phyloP scores from a whole-genome alignment of 2,113 vertebrate species.

The Callopanchax toddi region DNA sequence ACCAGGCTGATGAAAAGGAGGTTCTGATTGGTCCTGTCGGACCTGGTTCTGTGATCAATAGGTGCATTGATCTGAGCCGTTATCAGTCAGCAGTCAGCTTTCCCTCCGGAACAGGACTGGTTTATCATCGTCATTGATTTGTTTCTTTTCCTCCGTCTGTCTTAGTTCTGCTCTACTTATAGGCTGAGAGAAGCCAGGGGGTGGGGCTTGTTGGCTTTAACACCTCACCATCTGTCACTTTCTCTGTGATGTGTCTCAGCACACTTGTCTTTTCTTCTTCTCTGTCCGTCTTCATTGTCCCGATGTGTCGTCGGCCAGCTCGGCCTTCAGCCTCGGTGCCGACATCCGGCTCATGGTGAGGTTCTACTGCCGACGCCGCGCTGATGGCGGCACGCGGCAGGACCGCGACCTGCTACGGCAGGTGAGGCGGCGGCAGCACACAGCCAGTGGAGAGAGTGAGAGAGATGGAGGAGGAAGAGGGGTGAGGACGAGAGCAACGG shows the following conservation, averaged over 20 bases:
- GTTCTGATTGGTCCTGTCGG: conserved; percentile 10
- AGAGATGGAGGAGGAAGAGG: conserved; percentile 23
- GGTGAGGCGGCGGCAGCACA: conserved; percentile 32
- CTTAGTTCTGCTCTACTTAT: conserved; percentile 1
- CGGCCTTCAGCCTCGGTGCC: background rate
- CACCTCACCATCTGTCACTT: background rate
- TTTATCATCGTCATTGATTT: background rate
- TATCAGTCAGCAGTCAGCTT: background rate
- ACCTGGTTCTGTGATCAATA: background rate
- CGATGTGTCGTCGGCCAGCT: conserved; percentile 10
- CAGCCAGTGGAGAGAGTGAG: background rate
- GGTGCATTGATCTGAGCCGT: background rate
- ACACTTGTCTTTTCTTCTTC: background rate
- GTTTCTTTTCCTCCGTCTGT: background rate
- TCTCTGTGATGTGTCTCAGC: background rate
- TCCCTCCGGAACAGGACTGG: background rate
- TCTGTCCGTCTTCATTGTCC: background rate
- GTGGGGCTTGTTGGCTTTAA: conserved; percentile 16
- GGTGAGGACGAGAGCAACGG: conserved; percentile 23
- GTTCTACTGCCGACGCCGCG: conserved; percentile 6
- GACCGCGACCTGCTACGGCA: conserved; percentile 34
- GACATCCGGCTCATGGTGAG: conserved; percentile 42
- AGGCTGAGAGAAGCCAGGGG: background rate
- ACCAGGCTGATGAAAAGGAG: background rate
- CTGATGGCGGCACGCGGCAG: background rate